These are phyloP conservation scores for Eilema caniola DNA, from an alignment of 2,888 invertebrate species.

Conservation along the genomic window DNA sequence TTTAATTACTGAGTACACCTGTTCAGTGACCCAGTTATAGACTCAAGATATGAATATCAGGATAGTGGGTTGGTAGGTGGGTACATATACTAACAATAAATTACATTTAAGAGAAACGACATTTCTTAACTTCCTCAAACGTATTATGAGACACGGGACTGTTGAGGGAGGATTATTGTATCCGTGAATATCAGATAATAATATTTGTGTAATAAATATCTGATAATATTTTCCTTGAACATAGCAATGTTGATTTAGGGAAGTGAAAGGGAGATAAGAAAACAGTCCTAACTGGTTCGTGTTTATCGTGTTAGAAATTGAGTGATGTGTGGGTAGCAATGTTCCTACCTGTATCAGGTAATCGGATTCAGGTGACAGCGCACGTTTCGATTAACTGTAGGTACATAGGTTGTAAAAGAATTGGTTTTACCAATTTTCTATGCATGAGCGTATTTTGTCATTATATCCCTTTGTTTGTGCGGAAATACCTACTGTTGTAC, in stretches of 20 bases:
- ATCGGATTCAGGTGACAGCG: not conserved
- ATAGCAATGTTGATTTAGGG: slow-evolving; percentile 9
- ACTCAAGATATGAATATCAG: slow-evolving; percentile 24
- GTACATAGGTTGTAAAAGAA: not conserved
- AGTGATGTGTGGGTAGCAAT: slow-evolving; percentile 1
- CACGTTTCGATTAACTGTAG: not conserved
- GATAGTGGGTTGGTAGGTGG: slow-evolving; percentile 17
- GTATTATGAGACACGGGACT: slow-evolving; percentile 32
- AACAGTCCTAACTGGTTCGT: slow-evolving; percentile 16
- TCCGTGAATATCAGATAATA: slow-evolving; percentile 32
- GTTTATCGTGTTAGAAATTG: slow-evolving; percentile 13
- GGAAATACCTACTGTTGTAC: not conserved
- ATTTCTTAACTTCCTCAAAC: slow-evolving; percentile 35
- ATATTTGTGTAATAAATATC: slow-evolving; percentile 27
- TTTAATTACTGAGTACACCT: slow-evolving; percentile 34
- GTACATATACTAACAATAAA: not conserved
- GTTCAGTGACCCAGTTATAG: slow-evolving; percentile 22
- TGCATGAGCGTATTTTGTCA: not conserved
- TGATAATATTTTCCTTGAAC: slow-evolving; percentile 27
- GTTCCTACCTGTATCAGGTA: not conserved
- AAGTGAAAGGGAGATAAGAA: slow-evolving; percentile 7
- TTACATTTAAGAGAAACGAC: slow-evolving; percentile 26
- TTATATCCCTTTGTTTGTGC: too few relatives aligned
- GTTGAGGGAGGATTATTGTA: slow-evolving; percentile 34
- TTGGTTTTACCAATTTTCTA: not conserved